Percentiles rank a stretch among this genome's conserved stretches.
Evolutionary conservation across 2,888 invertebrate genomes (phyloP).

Genomic region (Patella depressa): DNA sequence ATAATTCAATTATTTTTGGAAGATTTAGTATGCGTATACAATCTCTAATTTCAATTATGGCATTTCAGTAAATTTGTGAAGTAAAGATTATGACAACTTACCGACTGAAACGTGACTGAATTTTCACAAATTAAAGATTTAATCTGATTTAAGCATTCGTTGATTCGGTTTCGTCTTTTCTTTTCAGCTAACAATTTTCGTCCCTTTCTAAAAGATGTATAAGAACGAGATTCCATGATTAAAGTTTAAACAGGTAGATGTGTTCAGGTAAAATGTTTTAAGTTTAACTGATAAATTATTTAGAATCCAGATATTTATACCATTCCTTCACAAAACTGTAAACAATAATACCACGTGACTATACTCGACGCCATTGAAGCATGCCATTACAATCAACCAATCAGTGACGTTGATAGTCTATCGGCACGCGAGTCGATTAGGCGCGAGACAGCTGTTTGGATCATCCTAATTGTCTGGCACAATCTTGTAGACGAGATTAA

Average conservation of each 20-base stretch:
- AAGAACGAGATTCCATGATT: neutral
- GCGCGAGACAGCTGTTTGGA: neutral
- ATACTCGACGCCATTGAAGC: neutral
- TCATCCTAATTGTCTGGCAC: constrained; percentile 1
- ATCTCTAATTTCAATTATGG: too few species aligned
- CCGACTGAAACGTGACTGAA: too few species aligned
- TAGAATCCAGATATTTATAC: neutral
- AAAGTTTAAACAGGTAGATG: neutral
- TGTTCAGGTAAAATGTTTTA: neutral
- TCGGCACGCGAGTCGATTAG: constrained; percentile 1
- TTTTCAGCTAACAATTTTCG: constrained; percentile 11
- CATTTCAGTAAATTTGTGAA: too few species aligned
- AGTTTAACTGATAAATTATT: neutral
- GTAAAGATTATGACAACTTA: too few species aligned
- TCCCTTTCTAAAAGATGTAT: neutral
- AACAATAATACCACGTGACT: neutral
- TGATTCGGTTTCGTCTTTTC: constrained; percentile 7
- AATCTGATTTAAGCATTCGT: neutral
- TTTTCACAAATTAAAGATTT: neutral
- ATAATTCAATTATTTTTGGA: too few species aligned
- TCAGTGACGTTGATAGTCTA: neutral
- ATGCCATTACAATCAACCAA: neutral
- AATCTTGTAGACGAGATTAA: neutral
- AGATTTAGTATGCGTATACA: too few species aligned
- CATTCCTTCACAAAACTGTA: neutral